Evolutionary conservation across 2,888 invertebrate species (phyloP).

Genomic region (Liodrosophila aerea): DNA sequence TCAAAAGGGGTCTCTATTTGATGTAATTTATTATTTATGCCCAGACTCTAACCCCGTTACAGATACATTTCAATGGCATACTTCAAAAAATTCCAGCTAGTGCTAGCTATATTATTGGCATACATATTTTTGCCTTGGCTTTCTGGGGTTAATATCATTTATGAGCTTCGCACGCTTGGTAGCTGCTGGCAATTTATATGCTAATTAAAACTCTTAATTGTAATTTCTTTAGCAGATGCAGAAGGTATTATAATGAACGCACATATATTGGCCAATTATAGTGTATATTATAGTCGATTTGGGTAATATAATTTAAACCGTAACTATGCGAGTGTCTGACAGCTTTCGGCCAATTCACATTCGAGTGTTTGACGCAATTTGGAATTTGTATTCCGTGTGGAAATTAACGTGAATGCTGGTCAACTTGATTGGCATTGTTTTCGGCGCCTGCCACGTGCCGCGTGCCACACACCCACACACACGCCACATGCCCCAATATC

Average conservation of each 20-base stretch:
- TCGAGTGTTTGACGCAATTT: slow-evolving; percentile 31
- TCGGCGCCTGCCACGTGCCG: slow-evolving; percentile 29
- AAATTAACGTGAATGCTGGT: slow-evolving; percentile 62
- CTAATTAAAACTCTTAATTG: slow-evolving; percentile 65
- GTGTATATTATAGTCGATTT: slow-evolving; percentile 10
- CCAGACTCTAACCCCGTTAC: no score
- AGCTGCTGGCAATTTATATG: slow-evolving; percentile 62
- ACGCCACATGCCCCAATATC: slow-evolving; percentile 32
- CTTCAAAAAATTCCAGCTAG: no score
- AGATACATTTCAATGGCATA: no score
- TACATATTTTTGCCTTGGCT: not conserved
- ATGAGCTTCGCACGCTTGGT: slow-evolving; percentile 11
- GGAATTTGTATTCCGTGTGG: slow-evolving; percentile 63
- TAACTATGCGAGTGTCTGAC: slow-evolving; percentile 1
- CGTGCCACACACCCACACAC: slow-evolving; percentile 8
- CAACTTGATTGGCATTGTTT: slow-evolving; percentile 68
- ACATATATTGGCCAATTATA: no score
- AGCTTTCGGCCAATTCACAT: slow-evolving; percentile 40
- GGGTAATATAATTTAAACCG: slow-evolving; percentile 24
- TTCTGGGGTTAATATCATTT: slow-evolving; percentile 48
- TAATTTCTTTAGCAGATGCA: slow-evolving; percentile 38
- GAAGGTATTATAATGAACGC: no score
- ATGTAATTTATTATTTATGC: no score
- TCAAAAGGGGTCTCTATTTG: not conserved
- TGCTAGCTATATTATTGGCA: no score